phyloP scores from a whole-genome alignment of 2,888 invertebrate species.

The Orgyia antiqua region DNA sequence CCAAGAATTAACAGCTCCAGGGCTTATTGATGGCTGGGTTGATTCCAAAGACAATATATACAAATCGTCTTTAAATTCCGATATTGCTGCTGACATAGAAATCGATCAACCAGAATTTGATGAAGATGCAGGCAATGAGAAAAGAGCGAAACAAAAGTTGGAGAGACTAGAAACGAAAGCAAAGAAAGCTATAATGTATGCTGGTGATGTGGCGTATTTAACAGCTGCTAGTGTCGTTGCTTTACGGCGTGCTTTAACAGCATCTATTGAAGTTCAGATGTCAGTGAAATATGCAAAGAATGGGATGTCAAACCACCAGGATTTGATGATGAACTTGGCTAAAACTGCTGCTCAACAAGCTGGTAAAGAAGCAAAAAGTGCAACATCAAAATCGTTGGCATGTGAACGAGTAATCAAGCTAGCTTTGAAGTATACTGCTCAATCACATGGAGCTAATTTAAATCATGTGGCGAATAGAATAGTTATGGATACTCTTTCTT shows the following conservation, averaged over 20 bases:
- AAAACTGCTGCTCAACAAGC: constrained; percentile 72
- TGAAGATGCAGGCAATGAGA: constrained; percentile 49
- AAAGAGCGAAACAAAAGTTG: constrained; percentile 53
- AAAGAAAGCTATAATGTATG: constrained; percentile 68
- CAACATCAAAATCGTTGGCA: constrained; percentile 61
- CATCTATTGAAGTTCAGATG: constrained; percentile 71
- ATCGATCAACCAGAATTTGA: constrained; percentile 57
- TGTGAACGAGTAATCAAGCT: constrained; percentile 64
- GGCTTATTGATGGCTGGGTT: constrained; percentile 56
- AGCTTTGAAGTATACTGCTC: constrained; percentile 66
- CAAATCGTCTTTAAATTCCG: constrained; percentile 46
- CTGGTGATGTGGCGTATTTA: constrained; percentile 70
- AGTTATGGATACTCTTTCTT: constrained; percentile 64
- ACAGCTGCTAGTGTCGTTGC: constrained; percentile 70
- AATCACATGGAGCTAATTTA: constrained; percentile 61
- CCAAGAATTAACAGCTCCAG: constrained; percentile 46
- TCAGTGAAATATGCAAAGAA: constrained; percentile 64
- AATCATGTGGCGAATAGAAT: constrained; percentile 70
- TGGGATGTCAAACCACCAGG: constrained; percentile 68
- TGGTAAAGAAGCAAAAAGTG: constrained; percentile 68
- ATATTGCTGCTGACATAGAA: constrained; percentile 61
- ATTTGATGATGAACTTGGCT: constrained; percentile 71
- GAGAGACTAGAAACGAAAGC: constrained; percentile 64
- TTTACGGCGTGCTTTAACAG: constrained; percentile 63
- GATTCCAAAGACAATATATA: constrained; percentile 49